Conservation (phyloP, 2,797 vertebrate species). For the Cottoperca gobio region DNA sequence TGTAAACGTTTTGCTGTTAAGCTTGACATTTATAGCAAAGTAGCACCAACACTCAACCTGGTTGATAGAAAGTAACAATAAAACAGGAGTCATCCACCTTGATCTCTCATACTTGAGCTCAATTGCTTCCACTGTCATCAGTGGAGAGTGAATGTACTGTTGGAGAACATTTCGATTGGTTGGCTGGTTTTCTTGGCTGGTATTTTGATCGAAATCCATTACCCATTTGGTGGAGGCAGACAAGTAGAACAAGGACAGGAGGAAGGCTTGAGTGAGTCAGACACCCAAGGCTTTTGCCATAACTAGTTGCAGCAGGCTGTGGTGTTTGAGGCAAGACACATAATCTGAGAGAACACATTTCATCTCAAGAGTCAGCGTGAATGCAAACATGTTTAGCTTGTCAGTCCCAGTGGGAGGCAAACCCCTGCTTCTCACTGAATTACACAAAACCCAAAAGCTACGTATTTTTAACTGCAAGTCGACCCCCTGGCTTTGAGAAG, state of each 20-base stretch:
- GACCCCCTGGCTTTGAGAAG: constrained; percentile 32
- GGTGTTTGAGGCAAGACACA: constrained; percentile 42
- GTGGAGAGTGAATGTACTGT: constrained; percentile 19
- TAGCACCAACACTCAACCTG: not conserved
- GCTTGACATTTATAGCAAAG: not conserved
- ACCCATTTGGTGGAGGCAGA: constrained; percentile 61
- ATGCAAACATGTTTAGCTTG: constrained; percentile 30
- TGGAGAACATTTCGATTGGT: constrained; percentile 52
- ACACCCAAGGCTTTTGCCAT: constrained; percentile 38
- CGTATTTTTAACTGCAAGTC: constrained; percentile 23
- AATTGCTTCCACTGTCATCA: constrained; percentile 29
- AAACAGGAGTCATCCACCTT: constrained; percentile 1
- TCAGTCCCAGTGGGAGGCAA: constrained; percentile 11
- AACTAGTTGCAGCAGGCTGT: constrained; percentile 48
- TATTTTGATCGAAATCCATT: constrained; percentile 63
- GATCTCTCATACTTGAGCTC: constrained; percentile 36
- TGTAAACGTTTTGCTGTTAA: not conserved
- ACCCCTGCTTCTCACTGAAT: constrained; percentile 5
- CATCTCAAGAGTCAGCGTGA: constrained; percentile 25
- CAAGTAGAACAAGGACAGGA: constrained; percentile 60
- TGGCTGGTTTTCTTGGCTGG: constrained; percentile 61
- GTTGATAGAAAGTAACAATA: not conserved
- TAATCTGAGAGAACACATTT: constrained; percentile 36
- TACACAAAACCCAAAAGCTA: constrained; percentile 8
- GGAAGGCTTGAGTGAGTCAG: constrained; percentile 57